Evolutionary conservation across 2,113 vertebrate species (phyloP), one percentile per base, ranked within the genome.

Genomic region (Sander vitreus): DNA sequence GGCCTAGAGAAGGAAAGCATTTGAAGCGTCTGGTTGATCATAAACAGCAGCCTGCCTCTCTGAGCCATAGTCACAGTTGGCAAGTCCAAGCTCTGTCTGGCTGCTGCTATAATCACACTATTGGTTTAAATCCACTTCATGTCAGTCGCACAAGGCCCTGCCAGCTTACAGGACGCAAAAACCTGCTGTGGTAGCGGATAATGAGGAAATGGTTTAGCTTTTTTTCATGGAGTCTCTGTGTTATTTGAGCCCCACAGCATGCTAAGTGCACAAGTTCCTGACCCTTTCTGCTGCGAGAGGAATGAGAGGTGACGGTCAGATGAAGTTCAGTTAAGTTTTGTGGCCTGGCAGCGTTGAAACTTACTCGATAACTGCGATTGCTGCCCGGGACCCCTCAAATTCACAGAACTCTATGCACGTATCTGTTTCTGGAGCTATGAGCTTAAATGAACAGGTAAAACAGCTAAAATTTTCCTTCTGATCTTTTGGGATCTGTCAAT

Each of bases 161-260:
- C 85, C 78, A 90, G 81, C 66, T 87, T 81, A 81, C 72, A 72
- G 76, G 72, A 88, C 79, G 76, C 68, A 75, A 78, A 84, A 85
- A 80, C 88, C 83, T 88, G 86, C 92, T 90, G 91, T 33, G 39
- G 60, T 8, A 69, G 89, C 86, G 91, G 87, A 93, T 90, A 88
- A 87, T 85, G 85, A 88, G 80, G 80, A 88, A 90, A 77, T 90
- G 54, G 89, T 91, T 85, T 72, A 33, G 58, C 19, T 58, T 43
- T 87, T 83, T 59, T 53, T 70, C 51, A 54, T 47, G 13, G 78
- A 50, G 55, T 36, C 63, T 83, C 57, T 74, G 23, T 78, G 74
- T 70, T 83, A 76, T 74, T 85, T 79, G 82, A 88, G 50, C 70
- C 55, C 51, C 68, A 15, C 73, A 58, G 82, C 77, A 55, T 66